These are phyloP conservation scores for Anticlea derivata DNA, from an alignment of 2,888 invertebrate species.

Conservation along the genomic window DNA sequence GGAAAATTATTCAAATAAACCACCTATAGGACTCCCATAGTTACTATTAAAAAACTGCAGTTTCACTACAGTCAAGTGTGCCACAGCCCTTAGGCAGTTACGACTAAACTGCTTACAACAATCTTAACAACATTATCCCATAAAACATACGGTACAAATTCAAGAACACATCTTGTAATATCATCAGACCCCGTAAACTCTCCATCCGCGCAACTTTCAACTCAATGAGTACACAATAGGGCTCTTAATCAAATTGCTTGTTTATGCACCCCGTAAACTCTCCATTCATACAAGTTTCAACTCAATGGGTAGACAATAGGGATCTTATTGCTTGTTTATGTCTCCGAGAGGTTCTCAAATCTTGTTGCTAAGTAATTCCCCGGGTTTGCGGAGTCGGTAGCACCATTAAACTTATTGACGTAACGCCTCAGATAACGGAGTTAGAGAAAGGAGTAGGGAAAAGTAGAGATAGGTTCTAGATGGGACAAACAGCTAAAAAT, in stretches of 20 bases:
- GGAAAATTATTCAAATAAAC: too few relatives aligned
- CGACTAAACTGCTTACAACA: conserved; percentile 4
- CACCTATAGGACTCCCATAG: too few relatives aligned
- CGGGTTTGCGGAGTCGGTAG: conserved; percentile 5
- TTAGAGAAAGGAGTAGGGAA: not conserved
- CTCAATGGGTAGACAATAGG: conserved; percentile 7
- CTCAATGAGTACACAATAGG: conserved; percentile 6
- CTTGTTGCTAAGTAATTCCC: conserved; percentile 15
- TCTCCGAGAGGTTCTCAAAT: not conserved
- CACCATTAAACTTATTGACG: conserved; percentile 11
- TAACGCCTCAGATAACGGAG: not conserved
- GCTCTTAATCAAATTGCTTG: not conserved
- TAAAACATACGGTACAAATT: conserved; percentile 5
- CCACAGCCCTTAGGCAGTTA: too few relatives aligned
- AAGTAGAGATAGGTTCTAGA: too few relatives aligned
- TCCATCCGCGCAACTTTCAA: not conserved
- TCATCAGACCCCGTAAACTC: conserved; percentile 1
- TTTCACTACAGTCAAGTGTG: too few relatives aligned
- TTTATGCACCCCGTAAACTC: not conserved
- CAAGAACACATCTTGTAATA: conserved; percentile 4
- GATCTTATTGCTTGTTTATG: not conserved
- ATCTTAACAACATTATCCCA: conserved; percentile 7
- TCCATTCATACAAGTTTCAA: not conserved
- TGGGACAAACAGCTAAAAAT: too few relatives aligned
- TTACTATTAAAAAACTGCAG: too few relatives aligned